Percentiles rank a stretch among this genome's conserved stretches.
phyloP scores from a whole-genome alignment of 2,888 invertebrate genomes.

The Helobdella robusta region DNA sequence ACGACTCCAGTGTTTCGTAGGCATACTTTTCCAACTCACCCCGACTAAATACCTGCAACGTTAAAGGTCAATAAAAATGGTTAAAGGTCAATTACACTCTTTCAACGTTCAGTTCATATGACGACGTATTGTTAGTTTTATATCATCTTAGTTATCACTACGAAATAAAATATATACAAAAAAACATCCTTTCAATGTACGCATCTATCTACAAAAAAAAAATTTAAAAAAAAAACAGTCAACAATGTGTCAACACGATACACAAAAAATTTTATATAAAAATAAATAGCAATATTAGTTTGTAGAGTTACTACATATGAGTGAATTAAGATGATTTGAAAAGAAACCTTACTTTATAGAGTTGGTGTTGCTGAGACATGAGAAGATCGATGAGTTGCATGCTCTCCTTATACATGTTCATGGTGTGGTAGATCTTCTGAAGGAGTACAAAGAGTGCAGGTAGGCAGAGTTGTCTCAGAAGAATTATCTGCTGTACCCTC shows the following conservation, averaged over 20 bases:
- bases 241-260: too few species aligned
- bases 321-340: too few species aligned
- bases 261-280: too few species aligned
- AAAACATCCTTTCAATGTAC: too few species aligned
- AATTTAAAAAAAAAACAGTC: not conserved
- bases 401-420: constrained; percentile 67
- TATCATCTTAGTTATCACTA: too few species aligned
- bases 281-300: too few species aligned
- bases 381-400: constrained; percentile 69
- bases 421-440: constrained; percentile 67
- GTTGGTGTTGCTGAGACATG: constrained; percentile 65
- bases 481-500: constrained; percentile 63
- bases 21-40: constrained; percentile 6
- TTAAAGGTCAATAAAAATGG: not conserved
- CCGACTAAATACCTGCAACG: not conserved
- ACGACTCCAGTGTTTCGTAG: not conserved
- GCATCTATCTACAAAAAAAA: not conserved
- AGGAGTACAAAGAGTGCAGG: constrained; percentile 72
- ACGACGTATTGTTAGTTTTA: too few species aligned
- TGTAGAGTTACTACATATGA: too few species aligned
- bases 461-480: constrained; percentile 69
- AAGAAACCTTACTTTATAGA: constrained; percentile 67
- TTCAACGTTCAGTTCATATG: too few species aligned
- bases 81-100: too few species aligned
- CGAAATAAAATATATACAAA: too few species aligned